Conservation (phyloP, 1,140 invertebrate species). For the Euura lappo region DNA sequence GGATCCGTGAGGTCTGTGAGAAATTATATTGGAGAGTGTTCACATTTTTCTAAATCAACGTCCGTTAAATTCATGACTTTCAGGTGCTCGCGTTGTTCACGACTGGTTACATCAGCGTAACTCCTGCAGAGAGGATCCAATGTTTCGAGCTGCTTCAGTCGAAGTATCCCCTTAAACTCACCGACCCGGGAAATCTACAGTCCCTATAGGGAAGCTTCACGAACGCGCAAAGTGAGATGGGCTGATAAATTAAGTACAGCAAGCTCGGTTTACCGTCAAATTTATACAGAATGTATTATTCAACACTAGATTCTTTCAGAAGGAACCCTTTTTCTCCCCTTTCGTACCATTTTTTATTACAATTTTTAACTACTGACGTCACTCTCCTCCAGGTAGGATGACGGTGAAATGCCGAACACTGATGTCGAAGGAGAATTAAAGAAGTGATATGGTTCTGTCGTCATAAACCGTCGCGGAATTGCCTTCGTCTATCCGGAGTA, state of each 20-base stretch:
- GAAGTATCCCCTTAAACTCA: constrained; percentile 2
- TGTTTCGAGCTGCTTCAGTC: background rate
- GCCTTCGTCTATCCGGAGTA: too few species aligned
- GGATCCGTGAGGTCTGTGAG: too few species aligned
- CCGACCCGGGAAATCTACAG: background rate
- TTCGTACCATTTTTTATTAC: too few species aligned
- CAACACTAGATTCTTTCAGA: background rate
- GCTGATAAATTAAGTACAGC: background rate
- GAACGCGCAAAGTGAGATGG: constrained; percentile 5
- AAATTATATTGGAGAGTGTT: too few species aligned
- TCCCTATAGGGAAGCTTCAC: background rate
- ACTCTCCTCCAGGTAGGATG: too few species aligned
- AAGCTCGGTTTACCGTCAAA: background rate
- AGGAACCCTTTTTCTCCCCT: too few species aligned
- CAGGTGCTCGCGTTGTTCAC: background rate
- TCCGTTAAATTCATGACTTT: background rate
- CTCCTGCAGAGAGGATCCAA: background rate
- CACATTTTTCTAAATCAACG: too few species aligned
- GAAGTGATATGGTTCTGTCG: too few species aligned
- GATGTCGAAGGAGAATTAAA: too few species aligned
- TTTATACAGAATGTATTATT: constrained; percentile 4
- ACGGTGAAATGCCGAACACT: too few species aligned
- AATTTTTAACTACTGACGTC: too few species aligned
- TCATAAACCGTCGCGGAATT: too few species aligned
- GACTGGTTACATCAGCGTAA: background rate